These are phyloP conservation scores for Chloroclysta siterata DNA, from an alignment of 2,888 invertebrate genomes.

Conservation along the genomic window DNA sequence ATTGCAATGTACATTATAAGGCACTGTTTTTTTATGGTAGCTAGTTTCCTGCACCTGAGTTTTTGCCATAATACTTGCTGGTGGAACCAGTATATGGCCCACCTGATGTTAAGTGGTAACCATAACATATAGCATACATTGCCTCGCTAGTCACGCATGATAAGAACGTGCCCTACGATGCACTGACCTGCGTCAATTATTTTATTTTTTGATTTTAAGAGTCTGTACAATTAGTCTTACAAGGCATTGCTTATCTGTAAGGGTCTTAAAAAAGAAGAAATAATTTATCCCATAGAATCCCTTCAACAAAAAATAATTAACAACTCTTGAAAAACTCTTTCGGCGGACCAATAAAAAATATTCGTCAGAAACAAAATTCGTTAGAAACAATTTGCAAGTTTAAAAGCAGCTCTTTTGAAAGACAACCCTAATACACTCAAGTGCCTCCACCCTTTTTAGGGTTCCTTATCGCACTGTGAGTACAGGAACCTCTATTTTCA, in stretches of 20 bases:
- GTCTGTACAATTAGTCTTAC: too few species aligned
- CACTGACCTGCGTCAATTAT: too few species aligned
- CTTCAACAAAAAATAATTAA: slow-evolving; percentile 6
- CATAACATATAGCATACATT: too few species aligned
- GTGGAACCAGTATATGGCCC: too few species aligned
- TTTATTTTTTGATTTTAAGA: too few species aligned
- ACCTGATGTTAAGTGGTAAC: too few species aligned
- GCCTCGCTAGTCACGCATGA: too few species aligned
- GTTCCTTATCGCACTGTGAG: slow-evolving; percentile 31
- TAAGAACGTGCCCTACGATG: too few species aligned
- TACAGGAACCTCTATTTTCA: slow-evolving; percentile 13
- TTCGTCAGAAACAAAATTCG: slow-evolving; percentile 5
- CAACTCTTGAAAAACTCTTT: slow-evolving; percentile 9
- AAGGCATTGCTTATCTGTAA: too few species aligned
- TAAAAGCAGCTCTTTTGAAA: slow-evolving; percentile 7
- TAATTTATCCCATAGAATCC: slow-evolving; percentile 2
- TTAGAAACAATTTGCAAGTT: slow-evolving; percentile 15
- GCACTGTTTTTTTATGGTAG: neutral
- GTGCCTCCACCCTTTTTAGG: slow-evolving; percentile 23
- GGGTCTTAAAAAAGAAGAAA: neutral
- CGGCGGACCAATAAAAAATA: slow-evolving; percentile 1
- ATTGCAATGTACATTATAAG: too few species aligned
- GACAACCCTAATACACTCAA: slow-evolving; percentile 15
- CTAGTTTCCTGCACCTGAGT: too few species aligned
- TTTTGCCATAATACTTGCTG: too few species aligned